Conservation (phyloP, 2,888 invertebrate species). For the Ommatoiulus sabulosus region DNA sequence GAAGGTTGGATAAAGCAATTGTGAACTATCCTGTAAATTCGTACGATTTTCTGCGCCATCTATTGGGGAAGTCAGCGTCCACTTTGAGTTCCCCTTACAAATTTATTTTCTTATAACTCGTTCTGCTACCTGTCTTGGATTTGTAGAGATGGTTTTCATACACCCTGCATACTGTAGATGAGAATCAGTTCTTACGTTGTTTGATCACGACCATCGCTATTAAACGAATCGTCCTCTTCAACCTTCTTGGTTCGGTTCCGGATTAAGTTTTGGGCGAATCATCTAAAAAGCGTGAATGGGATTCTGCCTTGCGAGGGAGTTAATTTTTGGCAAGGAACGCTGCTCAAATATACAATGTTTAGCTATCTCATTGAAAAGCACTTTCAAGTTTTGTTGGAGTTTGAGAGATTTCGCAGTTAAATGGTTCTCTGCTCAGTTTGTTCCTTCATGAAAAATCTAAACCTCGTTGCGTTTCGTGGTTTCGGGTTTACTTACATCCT, state of each 20-base stretch:
- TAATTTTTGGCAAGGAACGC: slow-evolving; percentile 45
- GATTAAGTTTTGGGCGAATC: neutral
- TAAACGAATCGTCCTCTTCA: slow-evolving; percentile 37
- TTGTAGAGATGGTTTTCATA: too few relatives aligned
- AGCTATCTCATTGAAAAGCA: slow-evolving; percentile 50
- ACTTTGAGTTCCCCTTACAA: too few relatives aligned
- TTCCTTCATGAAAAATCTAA: too few relatives aligned
- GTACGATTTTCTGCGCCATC: too few relatives aligned
- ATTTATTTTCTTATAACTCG: too few relatives aligned
- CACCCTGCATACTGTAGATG: too few relatives aligned
- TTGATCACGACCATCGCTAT: neutral
- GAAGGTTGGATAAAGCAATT: too few relatives aligned
- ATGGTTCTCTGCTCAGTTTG: neutral
- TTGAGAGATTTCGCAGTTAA: slow-evolving; percentile 45
- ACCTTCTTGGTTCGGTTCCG: neutral
- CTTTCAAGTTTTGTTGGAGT: slow-evolving; percentile 20
- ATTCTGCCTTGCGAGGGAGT: neutral
- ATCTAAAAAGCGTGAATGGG: neutral
- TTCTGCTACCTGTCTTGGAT: too few relatives aligned
- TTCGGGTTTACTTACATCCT: slow-evolving; percentile 14
- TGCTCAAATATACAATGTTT: slow-evolving; percentile 49
- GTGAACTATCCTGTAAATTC: too few relatives aligned
- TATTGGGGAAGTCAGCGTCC: too few relatives aligned
- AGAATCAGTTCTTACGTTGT: neutral
- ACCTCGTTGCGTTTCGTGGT: neutral